A percentile compares a stretch with the other conserved stretches of the same genome.
phyloP scores from a whole-genome alignment of 2,113 vertebrate genomes.

The Sylvicapra grimmia region DNA sequence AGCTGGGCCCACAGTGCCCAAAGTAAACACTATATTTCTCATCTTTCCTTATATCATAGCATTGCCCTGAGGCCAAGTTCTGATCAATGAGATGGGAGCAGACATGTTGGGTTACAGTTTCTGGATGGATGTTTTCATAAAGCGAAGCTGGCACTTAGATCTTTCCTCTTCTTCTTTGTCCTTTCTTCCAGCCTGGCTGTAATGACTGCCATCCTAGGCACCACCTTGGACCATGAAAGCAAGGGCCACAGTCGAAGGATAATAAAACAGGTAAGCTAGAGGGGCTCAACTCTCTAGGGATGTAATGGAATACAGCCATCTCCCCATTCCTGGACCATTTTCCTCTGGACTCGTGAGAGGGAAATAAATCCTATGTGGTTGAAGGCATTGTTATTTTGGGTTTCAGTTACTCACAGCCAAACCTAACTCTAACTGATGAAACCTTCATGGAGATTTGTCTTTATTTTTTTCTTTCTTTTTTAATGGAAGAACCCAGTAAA shows the following conservation, averaged over 20 bases:
- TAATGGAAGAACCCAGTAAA: neutral
- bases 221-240: neutral
- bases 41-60: no score
- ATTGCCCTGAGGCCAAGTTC: neutral
- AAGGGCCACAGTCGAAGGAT: neutral
- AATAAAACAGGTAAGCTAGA: neutral
- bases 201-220: neutral
- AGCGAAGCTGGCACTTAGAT: neutral
- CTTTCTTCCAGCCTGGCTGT: neutral
- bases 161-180: neutral
- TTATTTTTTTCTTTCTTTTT: neutral
- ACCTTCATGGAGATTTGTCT: no score
- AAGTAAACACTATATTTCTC: neutral
- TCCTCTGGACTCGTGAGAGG: neutral
- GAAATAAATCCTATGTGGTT: neutral
- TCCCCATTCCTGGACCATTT: neutral
- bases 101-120: neutral
- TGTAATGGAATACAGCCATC: neutral
- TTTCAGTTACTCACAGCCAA: neutral
- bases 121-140: neutral
- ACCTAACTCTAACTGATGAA: neutral
- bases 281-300: neutral
- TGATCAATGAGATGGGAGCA: neutral
- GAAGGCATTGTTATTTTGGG: neutral
- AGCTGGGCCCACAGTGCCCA: neutral